A percentile compares a stretch with the other conserved stretches of the same genome.
These are phyloP conservation scores for Alaudala cheleensis DNA, from an alignment of 2,113 vertebrate species.

Conservation along the genomic window DNA sequence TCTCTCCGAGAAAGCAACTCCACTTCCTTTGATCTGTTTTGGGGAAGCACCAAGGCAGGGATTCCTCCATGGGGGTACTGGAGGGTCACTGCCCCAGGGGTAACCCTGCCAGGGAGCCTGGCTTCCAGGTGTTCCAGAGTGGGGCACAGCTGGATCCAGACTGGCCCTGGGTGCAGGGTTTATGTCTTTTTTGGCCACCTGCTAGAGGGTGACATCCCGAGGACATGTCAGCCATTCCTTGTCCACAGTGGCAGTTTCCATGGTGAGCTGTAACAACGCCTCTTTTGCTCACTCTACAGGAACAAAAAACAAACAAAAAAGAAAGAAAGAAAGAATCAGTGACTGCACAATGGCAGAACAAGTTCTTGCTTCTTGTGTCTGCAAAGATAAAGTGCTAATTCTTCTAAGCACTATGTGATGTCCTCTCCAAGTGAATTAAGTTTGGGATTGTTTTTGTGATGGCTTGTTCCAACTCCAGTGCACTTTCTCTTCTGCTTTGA, in stretches of 20 bases:
- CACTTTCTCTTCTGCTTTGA: not conserved
- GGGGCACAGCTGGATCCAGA: not conserved
- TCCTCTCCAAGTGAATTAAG: not conserved
- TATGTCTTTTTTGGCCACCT: not conserved
- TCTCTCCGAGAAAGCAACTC: not conserved
- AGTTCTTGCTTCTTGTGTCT: not conserved
- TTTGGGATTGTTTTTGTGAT: not conserved
- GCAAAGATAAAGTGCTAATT: slow-evolving; percentile 8
- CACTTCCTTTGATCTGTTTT: not conserved
- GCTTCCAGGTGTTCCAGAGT: not conserved
- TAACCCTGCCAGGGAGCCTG: not conserved
- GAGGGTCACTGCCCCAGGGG: not conserved
- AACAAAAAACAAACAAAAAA: not conserved
- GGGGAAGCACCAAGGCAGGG: not conserved
- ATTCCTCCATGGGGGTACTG: accelerated
- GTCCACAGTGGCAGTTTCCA: not conserved
- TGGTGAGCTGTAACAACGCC: not conserved
- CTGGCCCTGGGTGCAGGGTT: not conserved
- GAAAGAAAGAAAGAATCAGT: not conserved
- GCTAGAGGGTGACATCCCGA: not conserved
- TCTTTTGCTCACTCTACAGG: not conserved
- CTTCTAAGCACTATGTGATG: not conserved
- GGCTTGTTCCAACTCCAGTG: not conserved
- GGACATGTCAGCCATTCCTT: not conserved
- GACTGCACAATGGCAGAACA: not conserved